A percentile compares a stretch with the other conserved stretches of the same genome.
Evolutionary conservation across 2,113 vertebrate species (phyloP).

Genomic region (Tiliqua scincoides): DNA sequence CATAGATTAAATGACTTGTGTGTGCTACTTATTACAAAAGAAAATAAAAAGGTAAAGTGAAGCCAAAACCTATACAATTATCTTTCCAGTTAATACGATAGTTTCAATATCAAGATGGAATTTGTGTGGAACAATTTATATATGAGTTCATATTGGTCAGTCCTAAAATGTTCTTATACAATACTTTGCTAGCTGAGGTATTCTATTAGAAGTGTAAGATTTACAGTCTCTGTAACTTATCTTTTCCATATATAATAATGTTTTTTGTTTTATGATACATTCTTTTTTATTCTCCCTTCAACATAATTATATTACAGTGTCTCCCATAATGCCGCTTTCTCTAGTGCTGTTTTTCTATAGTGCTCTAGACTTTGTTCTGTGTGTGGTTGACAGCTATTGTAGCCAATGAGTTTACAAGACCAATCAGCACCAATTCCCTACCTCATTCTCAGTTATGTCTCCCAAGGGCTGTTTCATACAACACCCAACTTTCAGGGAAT

Average conservation of each 20-base stretch:
- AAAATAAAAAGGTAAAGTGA: conserved; percentile 25
- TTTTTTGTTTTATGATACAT: too few species aligned
- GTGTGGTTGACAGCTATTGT: too few species aligned
- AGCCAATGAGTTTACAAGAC: too few species aligned
- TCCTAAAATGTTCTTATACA: conserved; percentile 7
- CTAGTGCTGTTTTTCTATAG: too few species aligned
- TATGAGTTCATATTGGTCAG: background rate
- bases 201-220: background rate
- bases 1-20: conserved; percentile 3
- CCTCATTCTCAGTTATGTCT: too few species aligned
- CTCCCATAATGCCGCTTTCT: too few species aligned
- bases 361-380: too few species aligned
- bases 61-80: conserved; percentile 34
- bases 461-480: too few species aligned
- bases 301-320: too few species aligned
- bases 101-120: conserved; percentile 44
- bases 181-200: background rate
- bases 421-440: too few species aligned
- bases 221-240: background rate
- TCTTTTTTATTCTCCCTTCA: too few species aligned
- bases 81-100: conserved; percentile 45
- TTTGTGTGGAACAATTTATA: conserved; percentile 5
- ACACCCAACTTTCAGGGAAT: too few species aligned
- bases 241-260: background rate
- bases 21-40: background rate